Evolutionary conservation across 2,797 vertebrate species (phyloP), one percentile per base, ranked within the genome.

Genomic region (Smutsia temminckii): DNA sequence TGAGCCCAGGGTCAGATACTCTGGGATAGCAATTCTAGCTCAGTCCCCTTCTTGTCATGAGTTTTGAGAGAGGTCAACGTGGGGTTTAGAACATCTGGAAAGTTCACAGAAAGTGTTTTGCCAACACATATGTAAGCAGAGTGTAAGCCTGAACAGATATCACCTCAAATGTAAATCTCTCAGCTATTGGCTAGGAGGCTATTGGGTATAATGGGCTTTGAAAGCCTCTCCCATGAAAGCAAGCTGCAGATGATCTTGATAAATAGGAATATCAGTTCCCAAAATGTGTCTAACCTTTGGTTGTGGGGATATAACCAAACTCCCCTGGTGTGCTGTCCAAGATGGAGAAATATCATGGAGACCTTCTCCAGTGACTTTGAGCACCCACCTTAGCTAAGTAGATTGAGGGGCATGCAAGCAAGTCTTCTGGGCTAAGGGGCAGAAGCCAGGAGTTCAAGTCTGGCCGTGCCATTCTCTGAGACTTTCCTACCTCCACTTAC

Each of bases 141-240:
- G 32, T 7, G 32, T 91, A 93, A 84, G 75, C 64, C 84, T 78
- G 68, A 94, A 68, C 55, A 95, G 55, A 77, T 51, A 74, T 69
- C 85, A 46, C 27, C 55, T 64, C 71, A 75, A 93, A 92, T 69
- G 17, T 59, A 93, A 91, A 85, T 63, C 61, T 94, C 64, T 86
- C 46, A 69, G 32, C 8, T 8, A 91, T n/a, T 94, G 51, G 37
- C 53, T 85, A 89, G 69, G 9, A 84, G 87, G 49, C 49, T 93
- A 68, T 57, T 64, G 34, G 29, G 16, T 77, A 95, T 49, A 69
- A 46, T 46, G 16, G 13, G 42, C 51, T 94, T 86, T 80, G 72
- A 64, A 83, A 85, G 91, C 75, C 55, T 83, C 74, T 88, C 75
- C 85, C 85, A 85, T 79, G 83, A 90, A 93, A 89, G 66, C 59